These are phyloP conservation scores for Heteronetta atricapilla DNA, from an alignment of 2,113 vertebrate species.

Conservation along the genomic window DNA sequence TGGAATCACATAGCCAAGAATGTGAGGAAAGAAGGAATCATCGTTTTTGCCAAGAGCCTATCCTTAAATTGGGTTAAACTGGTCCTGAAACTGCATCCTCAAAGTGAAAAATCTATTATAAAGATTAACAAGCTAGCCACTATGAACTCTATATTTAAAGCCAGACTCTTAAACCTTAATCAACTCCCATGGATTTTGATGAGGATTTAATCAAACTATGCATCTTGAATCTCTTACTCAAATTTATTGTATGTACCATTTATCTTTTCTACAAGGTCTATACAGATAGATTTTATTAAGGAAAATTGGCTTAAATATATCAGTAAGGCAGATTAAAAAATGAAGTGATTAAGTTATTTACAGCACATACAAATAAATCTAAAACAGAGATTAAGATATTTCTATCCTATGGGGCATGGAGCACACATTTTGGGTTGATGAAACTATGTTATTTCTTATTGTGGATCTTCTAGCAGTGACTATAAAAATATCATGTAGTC, in stretches of 20 bases:
- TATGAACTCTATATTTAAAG: not conserved
- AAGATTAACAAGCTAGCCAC: not conserved
- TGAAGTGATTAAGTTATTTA: constrained; percentile 7
- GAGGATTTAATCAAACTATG: constrained; percentile 39
- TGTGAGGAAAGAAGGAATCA: not conserved
- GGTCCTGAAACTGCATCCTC: not conserved
- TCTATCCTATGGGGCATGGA: not conserved
- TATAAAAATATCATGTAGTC: not conserved
- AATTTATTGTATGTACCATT: constrained; percentile 18
- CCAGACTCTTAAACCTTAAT: constrained; percentile 1
- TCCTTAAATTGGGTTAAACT: not conserved
- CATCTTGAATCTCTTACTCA: constrained; percentile 1
- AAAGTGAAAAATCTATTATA: constrained; percentile 1
- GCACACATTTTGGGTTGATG: not conserved
- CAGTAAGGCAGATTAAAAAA: not conserved
- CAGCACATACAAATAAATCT: constrained; percentile 2
- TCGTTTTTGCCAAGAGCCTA: not conserved
- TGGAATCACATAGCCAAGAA: not conserved
- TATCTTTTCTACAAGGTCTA: not conserved
- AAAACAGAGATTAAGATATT: not conserved
- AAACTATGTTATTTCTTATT: not conserved
- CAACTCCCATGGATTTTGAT: constrained; percentile 34
- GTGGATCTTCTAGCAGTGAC: not conserved
- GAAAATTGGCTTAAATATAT: not conserved
- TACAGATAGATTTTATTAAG: constrained; percentile 11